Evolutionary conservation across 2,797 vertebrate species (phyloP).

Genomic region (Danio albolineatus): DNA sequence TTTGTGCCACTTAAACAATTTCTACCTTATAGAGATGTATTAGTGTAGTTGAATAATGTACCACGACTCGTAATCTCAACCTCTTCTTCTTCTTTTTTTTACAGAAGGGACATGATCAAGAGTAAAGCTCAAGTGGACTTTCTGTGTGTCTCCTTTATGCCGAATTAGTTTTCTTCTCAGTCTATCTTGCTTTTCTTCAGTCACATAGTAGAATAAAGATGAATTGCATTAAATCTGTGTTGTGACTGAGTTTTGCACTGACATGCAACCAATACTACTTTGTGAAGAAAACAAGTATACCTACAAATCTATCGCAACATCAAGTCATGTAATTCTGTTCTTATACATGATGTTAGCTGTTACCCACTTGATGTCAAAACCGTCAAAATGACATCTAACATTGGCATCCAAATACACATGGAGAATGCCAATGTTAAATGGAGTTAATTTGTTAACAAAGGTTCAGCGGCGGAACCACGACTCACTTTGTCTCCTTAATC

Average conservation of each 20-base stretch:
- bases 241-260: not conserved
- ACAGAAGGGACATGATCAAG: conserved; percentile 81
- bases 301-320: no score
- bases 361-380: no score
- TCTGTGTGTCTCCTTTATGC: conserved; percentile 61
- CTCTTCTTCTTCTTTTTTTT: conserved; percentile 56
- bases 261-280: not conserved
- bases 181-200: conserved; percentile 54
- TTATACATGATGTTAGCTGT: no score
- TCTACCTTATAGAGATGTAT: not conserved
- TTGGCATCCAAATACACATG: no score
- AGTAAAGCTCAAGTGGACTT: conserved; percentile 69
- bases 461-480: no score
- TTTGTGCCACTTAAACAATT: not conserved
- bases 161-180: conserved; percentile 52
- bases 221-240: conserved; percentile 62
- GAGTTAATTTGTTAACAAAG: no score
- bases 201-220: conserved; percentile 76
- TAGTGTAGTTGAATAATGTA: conserved; percentile 11
- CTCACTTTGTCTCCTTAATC: no score
- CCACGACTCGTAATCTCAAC: conserved; percentile 40
- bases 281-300: no score
- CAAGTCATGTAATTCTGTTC: no score
- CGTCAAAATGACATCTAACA: no score
- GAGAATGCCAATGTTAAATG: no score